Evolutionary conservation across 2,797 vertebrate species (phyloP), one percentile per base, ranked within the genome.

Genomic region (Sebastes cheni): DNA sequence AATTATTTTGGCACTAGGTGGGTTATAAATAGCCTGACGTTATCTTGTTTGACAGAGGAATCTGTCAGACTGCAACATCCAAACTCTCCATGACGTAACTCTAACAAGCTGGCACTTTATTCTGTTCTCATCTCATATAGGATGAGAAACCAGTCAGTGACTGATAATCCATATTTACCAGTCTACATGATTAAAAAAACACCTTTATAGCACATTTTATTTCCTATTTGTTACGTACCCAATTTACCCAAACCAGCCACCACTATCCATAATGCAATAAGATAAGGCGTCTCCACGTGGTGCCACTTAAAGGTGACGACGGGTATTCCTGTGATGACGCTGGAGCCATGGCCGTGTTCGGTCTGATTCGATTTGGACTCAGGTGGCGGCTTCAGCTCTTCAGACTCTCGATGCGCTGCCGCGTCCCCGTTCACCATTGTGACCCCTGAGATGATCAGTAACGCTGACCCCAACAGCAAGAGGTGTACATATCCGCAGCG

Each of bases 291-390:
- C 64, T 91, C 34, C 78, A 96, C 92, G 4, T 96, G 95, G 59
- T 93, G 74, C 95, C 95, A 96, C 32, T 92, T 85, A 58, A 95
- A 92, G 22, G 70, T 84, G 18, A 95, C 91, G 6, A 96, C 58
- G 56, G 91, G 55, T 30, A 95, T 86, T 55, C 86, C 91, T 1
- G 89, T 86, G 61, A 81, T 2, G 70, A 18, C 11, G 66, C 8
- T 64, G 75, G 80, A 30, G 27, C 10, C 27, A 1, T 80, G 71
- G n/a, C 14, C 77, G 1, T 79, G 78, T 8, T 73, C 74, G 1
- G 34, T 66, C 1, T 27, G 27, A 54, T 39, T 82, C 4, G 65
- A 65, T n/a, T 36, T 56, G 5, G 32, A 36, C 39, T 60, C 42
- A 5, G 29, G 9, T 0, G 22, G 14, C 30, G 25, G 8, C 59